phyloP scores from a whole-genome alignment of 92 coral and sea anemone species.

The Siderastrea siderea region DNA sequence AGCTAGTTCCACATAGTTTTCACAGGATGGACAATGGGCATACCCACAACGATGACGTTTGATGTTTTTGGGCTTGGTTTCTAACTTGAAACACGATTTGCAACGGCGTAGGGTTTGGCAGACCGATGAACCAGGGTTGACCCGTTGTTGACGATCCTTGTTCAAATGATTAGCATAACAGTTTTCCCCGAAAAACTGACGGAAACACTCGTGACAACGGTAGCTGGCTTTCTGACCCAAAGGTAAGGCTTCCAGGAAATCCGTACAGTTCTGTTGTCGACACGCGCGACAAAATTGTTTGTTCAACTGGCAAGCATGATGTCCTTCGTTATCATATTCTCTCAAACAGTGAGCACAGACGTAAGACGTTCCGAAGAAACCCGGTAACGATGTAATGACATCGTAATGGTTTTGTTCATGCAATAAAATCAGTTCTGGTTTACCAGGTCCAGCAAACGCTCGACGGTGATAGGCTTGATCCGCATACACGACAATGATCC shows the following conservation, averaged over 20 bases:
- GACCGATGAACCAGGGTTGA: not conserved
- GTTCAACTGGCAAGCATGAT: not conserved
- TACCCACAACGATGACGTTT: not conserved
- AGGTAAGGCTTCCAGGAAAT: not conserved
- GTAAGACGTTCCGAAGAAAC: not conserved
- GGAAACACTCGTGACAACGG: too few species aligned
- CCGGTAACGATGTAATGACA: not conserved
- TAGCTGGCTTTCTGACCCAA: too few species aligned
- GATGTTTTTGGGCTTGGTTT: not conserved
- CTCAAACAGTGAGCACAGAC: not conserved
- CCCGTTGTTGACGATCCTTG: too few species aligned
- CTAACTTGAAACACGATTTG: not conserved
- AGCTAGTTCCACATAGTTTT: not conserved
- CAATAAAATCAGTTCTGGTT: too few species aligned
- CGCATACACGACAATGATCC: too few species aligned
- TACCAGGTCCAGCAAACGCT: not conserved
- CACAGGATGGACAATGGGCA: not conserved
- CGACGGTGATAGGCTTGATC: not conserved
- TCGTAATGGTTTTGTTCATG: not conserved
- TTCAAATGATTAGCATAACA: too few species aligned
- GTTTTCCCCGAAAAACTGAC: too few species aligned
- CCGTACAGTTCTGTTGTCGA: not conserved
- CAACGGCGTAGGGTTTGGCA: not conserved
- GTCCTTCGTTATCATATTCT: not conserved
- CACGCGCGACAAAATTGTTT: not conserved